Conservation (phyloP, 2,113 vertebrate genomes). For the Sigmodon hispidus region DNA sequence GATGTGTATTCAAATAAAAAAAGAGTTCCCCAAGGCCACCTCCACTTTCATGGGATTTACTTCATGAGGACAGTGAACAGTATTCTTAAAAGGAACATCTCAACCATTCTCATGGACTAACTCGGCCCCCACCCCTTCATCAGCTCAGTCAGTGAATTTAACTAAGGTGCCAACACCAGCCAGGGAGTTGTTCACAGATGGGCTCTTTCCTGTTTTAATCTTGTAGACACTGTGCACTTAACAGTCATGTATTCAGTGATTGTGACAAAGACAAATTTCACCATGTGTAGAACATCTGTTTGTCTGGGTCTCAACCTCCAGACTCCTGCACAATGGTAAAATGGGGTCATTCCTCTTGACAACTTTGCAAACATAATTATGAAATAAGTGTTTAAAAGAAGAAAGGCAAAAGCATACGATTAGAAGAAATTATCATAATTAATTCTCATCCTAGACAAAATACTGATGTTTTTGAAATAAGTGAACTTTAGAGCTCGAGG, state of each 20-base stretch:
- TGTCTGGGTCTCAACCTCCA: constrained; percentile 16
- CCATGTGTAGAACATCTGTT: constrained; percentile 53
- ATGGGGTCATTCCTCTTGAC: constrained; percentile 56
- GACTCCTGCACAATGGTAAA: background rate
- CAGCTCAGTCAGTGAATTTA: constrained; percentile 24
- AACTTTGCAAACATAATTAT: constrained; percentile 64
- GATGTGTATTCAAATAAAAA: background rate
- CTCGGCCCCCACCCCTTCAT: background rate
- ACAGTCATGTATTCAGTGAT: constrained; percentile 3
- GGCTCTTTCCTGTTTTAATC: background rate
- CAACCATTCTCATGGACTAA: background rate
- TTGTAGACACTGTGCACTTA: background rate
- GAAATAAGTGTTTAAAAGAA: constrained; percentile 60
- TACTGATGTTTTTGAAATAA: constrained; percentile 37
- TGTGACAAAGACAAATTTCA: constrained; percentile 12
- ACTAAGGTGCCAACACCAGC: background rate
- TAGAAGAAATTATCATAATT: constrained; percentile 62
- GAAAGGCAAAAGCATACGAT: background rate
- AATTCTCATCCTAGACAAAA: constrained; percentile 52
- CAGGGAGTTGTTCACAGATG: background rate
- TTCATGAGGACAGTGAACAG: background rate
- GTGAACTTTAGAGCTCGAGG: background rate
- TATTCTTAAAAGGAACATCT: background rate
- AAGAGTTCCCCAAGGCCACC: too few relatives aligned
- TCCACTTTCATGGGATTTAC: background rate